Evolutionary conservation across 2,113 vertebrate species (phyloP), one percentile per base, ranked within the genome.

Genomic region (Trichechus manatus): DNA sequence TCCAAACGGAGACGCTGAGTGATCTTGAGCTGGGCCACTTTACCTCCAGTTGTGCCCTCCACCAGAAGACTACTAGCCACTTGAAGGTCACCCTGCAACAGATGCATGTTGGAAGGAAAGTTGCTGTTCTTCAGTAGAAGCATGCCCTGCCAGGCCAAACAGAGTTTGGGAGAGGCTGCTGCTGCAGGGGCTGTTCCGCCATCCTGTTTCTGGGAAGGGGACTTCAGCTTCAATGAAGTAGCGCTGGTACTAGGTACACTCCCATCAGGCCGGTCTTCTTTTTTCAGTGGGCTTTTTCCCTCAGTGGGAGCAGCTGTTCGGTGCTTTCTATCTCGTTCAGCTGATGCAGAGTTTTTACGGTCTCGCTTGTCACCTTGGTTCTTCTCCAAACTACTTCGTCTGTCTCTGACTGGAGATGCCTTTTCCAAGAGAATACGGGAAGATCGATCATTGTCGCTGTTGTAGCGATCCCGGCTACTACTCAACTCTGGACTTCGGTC

Each of bases 71-170:
- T 99, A 93, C 99, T 99, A 97, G 99, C 99, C 9, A 99, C 99
- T 1, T 97, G 98, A 88, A 99, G 99, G 97, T 99, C 99, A 11
- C 99, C 99, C 97, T 99, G 99, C 87, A 99, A 99, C 93, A 99
- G 99, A 97, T 99, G 99, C 99, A 99, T 99, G 97, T 99, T 99
- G 97, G 99, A 99, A 11, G 99, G 99, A 97, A 99, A 99, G 98
- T 99, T 99, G 98, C 99, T 99, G 98, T 99, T 99, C 98, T 99
- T 99, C 95, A 99, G 98, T 9, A 99, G 98, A 44, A 99, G 99
- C 99, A 99, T 99, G 25, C 99, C 99, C 5, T 99, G 99, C 99
- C 99, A 99, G 63, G 99, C 99, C 98, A 99, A 96, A 96, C 99
- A 98, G 85, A 99, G 99, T 98, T 99, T 99, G 93, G 98, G 98